Conservation (phyloP, 2,797 vertebrate species). For the Alca torda region DNA sequence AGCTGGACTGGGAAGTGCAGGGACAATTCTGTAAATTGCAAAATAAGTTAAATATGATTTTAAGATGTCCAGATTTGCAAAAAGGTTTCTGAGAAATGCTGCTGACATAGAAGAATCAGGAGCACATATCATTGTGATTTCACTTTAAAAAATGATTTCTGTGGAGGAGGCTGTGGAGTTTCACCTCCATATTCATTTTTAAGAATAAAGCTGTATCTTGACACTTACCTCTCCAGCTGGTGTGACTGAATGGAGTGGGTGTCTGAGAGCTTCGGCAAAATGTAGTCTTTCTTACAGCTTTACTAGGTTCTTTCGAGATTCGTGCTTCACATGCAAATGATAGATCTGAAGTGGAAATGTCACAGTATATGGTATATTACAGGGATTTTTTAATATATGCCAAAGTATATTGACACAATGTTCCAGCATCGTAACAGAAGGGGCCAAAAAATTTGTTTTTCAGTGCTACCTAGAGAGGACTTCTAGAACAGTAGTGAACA, state of each 20-base stretch:
- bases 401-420: constrained; percentile 60
- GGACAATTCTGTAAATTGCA: constrained; percentile 35
- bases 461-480: constrained; percentile 43
- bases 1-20: constrained; percentile 38
- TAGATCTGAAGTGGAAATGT: constrained; percentile 69
- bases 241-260: constrained; percentile 68
- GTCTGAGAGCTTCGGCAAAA: constrained; percentile 62
- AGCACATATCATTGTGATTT: constrained; percentile 54
- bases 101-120: constrained; percentile 58
- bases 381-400: constrained; percentile 64
- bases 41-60: constrained; percentile 24
- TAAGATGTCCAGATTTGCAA: constrained; percentile 66
- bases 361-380: constrained; percentile 62
- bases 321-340: constrained; percentile 67
- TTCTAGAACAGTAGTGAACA: constrained; percentile 30
- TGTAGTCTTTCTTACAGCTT: constrained; percentile 67
- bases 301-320: constrained; percentile 60
- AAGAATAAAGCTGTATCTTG: constrained; percentile 73
- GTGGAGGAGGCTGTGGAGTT: constrained; percentile 42
- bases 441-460: constrained; percentile 57
- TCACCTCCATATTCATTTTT: constrained; percentile 64
- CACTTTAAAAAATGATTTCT: constrained; percentile 45
- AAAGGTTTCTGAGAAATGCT: constrained; percentile 69
- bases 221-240: constrained; percentile 69
- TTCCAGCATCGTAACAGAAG: constrained; percentile 55